These are phyloP conservation scores for Monochamus saltuarius DNA, from an alignment of 1,140 invertebrate genomes.

Conservation along the genomic window DNA sequence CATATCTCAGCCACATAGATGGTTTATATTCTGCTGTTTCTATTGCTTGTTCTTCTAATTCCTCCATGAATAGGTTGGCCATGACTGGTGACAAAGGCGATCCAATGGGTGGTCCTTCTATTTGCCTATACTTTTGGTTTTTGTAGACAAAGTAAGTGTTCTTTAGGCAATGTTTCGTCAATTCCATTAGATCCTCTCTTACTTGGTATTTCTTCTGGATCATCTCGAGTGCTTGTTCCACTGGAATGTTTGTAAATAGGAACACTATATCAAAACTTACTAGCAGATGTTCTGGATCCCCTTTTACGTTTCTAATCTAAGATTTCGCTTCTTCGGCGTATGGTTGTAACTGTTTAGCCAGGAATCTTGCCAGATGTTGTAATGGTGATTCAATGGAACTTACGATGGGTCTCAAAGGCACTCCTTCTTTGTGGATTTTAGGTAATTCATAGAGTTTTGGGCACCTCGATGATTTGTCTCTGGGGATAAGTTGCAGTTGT, in stretches of 20 bases:
- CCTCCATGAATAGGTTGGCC: conserved; percentile 6
- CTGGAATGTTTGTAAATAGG: conserved; percentile 2
- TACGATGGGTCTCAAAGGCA: neutral
- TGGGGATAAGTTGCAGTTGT: no score
- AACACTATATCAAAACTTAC: neutral
- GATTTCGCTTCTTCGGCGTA: neutral
- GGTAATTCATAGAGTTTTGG: no score
- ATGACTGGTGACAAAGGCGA: no score
- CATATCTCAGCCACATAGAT: no score
- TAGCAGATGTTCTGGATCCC: no score
- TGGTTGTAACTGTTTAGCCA: conserved; percentile 1
- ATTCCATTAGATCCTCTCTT: conserved; percentile 2
- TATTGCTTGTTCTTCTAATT: neutral
- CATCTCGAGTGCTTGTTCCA: conserved; percentile 1
- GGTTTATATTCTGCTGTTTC: neutral
- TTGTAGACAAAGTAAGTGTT: conserved; percentile 2
- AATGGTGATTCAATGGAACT: neutral
- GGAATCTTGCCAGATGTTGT: conserved; percentile 9
- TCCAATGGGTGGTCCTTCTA: neutral
- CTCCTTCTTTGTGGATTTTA: no score
- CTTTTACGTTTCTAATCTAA: no score
- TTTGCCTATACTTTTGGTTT: neutral
- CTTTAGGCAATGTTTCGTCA: neutral
- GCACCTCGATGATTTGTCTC: no score
- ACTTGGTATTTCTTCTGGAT: neutral